Evolutionary conservation across 2,113 vertebrate species (phyloP), one percentile per base, ranked within the genome.

Genomic region (Loxodonta africana): DNA sequence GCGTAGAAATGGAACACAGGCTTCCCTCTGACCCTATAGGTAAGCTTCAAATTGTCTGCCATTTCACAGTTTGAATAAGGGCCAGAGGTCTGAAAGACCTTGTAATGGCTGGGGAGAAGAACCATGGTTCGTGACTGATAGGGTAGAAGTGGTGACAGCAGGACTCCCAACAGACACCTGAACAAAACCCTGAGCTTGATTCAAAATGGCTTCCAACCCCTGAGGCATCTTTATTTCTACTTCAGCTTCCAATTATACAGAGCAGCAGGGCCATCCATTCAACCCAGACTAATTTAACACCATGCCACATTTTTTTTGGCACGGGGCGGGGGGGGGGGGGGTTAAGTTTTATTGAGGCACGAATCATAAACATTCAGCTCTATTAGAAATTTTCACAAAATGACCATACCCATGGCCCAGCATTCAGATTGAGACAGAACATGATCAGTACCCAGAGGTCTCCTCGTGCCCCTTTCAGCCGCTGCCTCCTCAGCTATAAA

Each of bases 11-110:
- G 81, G 94, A 84, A 8, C 1, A 6, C 5, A 5, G 67, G 1
- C 28, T 78, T 51, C 53, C 8, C 71, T 33, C 30, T 48, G 23
- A 62, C 28, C 41, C 51, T 12, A 5, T 3, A 5, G 14, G 15
- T 33, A 51, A 69, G 46, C 41, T 57, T 41, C 18, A 1, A 46
- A n/a, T 62, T 17, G 10, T 23, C 5, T 74, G 30, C 5, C 20
- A 69, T 76, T 83, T 89, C 86, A 87, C 10, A 60, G 46, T 30
- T n/a, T 74, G 81, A 86, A 12, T n/a, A 81, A 88, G 30, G 90
- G 28, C 10, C 83, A 62, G 73, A 82, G 53, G 6, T 86, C 80
- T 87, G 74, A 88, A 78, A 65, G 17, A 1, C 62, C 25, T 83
- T 30, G 37, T 37, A 28, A 21, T 62, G 8, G 8, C 9, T 7